A percentile compares a stretch with the other conserved stretches of the same genome.
These are phyloP conservation scores for Porites lutea DNA, from an alignment of 64 coral and sea anemone species.

Conservation along the genomic window DNA sequence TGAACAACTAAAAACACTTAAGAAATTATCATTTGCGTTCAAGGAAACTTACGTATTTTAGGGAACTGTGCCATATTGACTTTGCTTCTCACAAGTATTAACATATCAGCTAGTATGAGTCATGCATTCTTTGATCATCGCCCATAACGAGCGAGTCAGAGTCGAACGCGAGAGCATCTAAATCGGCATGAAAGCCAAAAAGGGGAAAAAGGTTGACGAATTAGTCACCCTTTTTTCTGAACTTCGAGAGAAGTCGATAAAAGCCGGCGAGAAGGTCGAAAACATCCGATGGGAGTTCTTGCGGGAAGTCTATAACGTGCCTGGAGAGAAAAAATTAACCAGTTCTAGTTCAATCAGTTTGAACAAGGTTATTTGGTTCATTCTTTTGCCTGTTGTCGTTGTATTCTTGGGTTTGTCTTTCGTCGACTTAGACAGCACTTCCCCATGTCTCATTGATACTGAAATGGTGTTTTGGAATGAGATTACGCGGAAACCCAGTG, in stretches of 20 bases:
- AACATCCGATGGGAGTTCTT: conserved; percentile 75
- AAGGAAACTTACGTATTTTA: too few relatives aligned
- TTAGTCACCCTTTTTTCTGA: conserved; percentile 18
- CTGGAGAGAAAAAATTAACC: neutral
- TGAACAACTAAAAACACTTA: too few relatives aligned
- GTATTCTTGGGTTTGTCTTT: conserved; percentile 37
- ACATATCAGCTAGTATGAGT: too few relatives aligned
- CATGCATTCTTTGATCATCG: too few relatives aligned
- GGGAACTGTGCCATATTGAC: too few relatives aligned
- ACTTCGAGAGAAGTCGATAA: conserved; percentile 57
- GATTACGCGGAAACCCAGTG: conserved; percentile 78
- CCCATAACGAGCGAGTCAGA: too few relatives aligned
- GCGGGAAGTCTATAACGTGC: conserved; percentile 8
- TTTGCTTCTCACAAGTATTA: too few relatives aligned
- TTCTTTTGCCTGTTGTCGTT: conserved; percentile 57
- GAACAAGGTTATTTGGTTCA: conserved; percentile 31
- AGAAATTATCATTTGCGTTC: too few relatives aligned
- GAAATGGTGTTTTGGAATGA: conserved; percentile 76
- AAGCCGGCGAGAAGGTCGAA: conserved; percentile 40
- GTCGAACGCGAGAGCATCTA: too few relatives aligned
- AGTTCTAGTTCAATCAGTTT: neutral
- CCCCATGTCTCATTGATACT: conserved; percentile 73
- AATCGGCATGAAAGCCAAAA: neutral
- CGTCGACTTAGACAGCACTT: conserved; percentile 40
- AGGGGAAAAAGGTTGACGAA: conserved; percentile 33